Percentiles rank a stretch among this genome's conserved stretches.
Conservation (phyloP, 2,888 invertebrate genomes). For the Limnephilus rhombicus region DNA sequence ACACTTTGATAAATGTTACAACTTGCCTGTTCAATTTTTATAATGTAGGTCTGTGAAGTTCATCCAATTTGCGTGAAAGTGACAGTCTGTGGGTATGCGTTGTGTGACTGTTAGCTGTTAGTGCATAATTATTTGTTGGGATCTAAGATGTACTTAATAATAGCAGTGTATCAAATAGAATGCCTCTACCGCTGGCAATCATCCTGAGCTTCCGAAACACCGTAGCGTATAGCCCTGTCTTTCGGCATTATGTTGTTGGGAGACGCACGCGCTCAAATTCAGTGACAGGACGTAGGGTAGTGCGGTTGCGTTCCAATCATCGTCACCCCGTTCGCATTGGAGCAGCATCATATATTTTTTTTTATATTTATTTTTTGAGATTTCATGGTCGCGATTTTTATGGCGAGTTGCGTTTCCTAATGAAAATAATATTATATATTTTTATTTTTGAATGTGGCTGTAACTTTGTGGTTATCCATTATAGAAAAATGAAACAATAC, state of each 20-base stretch:
- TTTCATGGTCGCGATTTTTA: too few relatives aligned
- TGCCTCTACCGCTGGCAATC: constrained; percentile 59
- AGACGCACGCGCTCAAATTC: constrained; percentile 8
- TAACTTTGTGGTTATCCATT: too few relatives aligned
- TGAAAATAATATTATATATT: too few relatives aligned
- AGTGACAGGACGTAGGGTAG: not conserved
- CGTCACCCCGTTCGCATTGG: not conserved
- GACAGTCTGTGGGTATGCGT: too few relatives aligned
- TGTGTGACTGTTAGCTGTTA: not conserved
- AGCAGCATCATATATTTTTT: not conserved
- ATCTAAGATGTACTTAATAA: constrained; percentile 59
- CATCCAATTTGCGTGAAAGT: not conserved
- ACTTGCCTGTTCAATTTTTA: not conserved
- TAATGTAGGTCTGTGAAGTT: not conserved
- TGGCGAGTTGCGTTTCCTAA: too few relatives aligned
- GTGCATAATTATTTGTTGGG: not conserved
- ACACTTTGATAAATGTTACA: not conserved
- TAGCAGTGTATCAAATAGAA: constrained; percentile 54
- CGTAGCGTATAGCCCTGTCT: constrained; percentile 16
- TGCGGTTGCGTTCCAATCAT: not conserved
- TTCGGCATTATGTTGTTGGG: not conserved
- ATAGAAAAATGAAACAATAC: too few relatives aligned
- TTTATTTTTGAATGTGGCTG: too few relatives aligned
- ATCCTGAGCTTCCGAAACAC: constrained; percentile 65
- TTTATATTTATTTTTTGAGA: too few relatives aligned